A percentile compares a stretch with the other conserved stretches of the same genome.
phyloP scores from a whole-genome alignment of 1,140 invertebrate species.

The Cepaea nemoralis region DNA sequence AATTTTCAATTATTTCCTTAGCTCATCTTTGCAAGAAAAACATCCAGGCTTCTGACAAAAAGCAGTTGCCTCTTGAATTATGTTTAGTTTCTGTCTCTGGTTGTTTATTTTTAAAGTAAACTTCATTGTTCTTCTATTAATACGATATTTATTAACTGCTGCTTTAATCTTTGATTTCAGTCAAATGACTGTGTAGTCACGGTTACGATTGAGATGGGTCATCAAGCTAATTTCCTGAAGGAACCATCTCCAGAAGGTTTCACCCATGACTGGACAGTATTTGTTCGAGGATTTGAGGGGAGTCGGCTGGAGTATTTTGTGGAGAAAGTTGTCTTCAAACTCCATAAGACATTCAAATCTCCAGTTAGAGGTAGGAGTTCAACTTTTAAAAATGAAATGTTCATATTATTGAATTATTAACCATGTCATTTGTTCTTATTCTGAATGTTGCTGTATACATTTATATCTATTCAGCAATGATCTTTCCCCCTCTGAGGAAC shows the following conservation, averaged over 20 bases:
- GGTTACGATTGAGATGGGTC: constrained; percentile 93
- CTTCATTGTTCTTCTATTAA: background rate
- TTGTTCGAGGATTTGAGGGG: constrained; percentile 87
- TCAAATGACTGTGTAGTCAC: constrained; percentile 41
- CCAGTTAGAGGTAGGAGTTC: constrained; percentile 79
- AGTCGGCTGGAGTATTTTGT: constrained; percentile 87
- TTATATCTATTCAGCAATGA: too few relatives aligned
- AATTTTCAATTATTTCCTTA: too few relatives aligned
- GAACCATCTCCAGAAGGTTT: constrained; percentile 88
- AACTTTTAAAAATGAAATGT: background rate
- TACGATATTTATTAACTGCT: too few relatives aligned
- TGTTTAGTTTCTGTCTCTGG: too few relatives aligned
- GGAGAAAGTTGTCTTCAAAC: constrained; percentile 93
- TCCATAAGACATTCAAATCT: constrained; percentile 92
- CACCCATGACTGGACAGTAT: constrained; percentile 98
- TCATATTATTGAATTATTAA: too few relatives aligned
- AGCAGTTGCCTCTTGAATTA: too few relatives aligned
- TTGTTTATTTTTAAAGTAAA: background rate
- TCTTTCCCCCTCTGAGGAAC: too few relatives aligned
- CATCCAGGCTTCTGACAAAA: too few relatives aligned
- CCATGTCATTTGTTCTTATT: too few relatives aligned
- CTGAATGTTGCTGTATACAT: too few relatives aligned
- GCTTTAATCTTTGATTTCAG: constrained; percentile 13
- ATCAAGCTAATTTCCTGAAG: constrained; percentile 83
- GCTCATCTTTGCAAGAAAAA: too few relatives aligned